phyloP scores from a whole-genome alignment of 2,888 invertebrate genomes.

The Chaitophorus viminalis region DNA sequence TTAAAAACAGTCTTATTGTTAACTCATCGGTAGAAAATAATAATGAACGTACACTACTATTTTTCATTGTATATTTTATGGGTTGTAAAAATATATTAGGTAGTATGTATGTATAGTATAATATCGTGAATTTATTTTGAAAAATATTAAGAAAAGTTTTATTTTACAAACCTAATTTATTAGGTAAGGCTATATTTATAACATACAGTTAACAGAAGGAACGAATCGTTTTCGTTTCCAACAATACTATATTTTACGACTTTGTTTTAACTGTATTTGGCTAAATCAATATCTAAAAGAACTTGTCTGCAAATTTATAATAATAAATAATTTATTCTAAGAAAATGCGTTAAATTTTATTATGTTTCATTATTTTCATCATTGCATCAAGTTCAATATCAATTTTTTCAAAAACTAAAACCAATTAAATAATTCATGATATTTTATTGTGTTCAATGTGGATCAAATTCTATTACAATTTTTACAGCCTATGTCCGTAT shows the following conservation, averaged over 20 bases:
- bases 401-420: no score
- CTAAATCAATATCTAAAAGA: constrained; percentile 2
- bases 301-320: background rate
- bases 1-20: background rate
- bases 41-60: background rate
- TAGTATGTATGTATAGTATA: background rate
- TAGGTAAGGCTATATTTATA: no score
- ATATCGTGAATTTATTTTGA: background rate
- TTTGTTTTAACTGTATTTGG: background rate
- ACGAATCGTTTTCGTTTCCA: background rate
- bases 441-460: no score
- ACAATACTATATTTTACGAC: background rate
- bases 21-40: background rate
- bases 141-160: constrained; percentile 18
- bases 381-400: no score
- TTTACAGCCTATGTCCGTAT: no score
- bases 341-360: no score
- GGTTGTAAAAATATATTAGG: background rate
- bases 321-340: no score
- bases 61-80: background rate
- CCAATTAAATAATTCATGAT: no score
- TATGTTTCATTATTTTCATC: no score
- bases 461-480: no score
- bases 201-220: background rate
- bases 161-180: background rate